Evolutionary conservation across 2,888 invertebrate species (phyloP).

Genomic region (Acrocera orbiculus): DNA sequence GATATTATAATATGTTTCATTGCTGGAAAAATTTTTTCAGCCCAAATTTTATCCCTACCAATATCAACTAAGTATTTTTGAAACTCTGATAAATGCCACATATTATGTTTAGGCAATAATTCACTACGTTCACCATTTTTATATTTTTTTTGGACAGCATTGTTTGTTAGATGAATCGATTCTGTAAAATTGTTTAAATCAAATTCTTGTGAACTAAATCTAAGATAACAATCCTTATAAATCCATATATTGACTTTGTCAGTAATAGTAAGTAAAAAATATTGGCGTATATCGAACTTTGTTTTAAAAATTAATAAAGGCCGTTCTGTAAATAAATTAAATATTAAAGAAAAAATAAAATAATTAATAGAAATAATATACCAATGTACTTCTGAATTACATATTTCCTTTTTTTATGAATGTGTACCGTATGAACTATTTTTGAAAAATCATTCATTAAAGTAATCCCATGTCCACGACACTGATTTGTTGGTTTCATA

Average conservation of each 20-base stretch:
- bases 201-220: conserved; percentile 74
- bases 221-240: conserved; percentile 67
- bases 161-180: conserved; percentile 74
- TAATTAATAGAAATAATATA: conserved; percentile 24
- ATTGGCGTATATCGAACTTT: conserved; percentile 83
- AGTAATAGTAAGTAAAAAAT: conserved; percentile 56
- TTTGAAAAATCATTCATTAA: conserved; percentile 58
- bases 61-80: conserved; percentile 40
- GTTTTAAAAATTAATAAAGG: conserved; percentile 67
- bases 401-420: conserved; percentile 43
- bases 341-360: conserved; percentile 6
- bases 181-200: conserved; percentile 62
- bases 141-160: conserved; percentile 69
- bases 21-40: conserved; percentile 59
- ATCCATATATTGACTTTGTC: conserved; percentile 72
- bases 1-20: conserved; percentile 69
- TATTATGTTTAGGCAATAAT: conserved; percentile 55
- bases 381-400: conserved; percentile 85
- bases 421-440: conserved; percentile 44
- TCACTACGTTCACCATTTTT: conserved; percentile 33
- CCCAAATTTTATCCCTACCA: conserved; percentile 39
- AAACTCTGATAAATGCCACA: conserved; percentile 68
- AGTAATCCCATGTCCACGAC: conserved; percentile 66
- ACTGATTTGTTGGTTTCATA: conserved; percentile 67
- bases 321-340: conserved; percentile 40